These are phyloP conservation scores for Nothobranchius furzeri DNA, from an alignment of 2,113 vertebrate genomes.

Conservation along the genomic window DNA sequence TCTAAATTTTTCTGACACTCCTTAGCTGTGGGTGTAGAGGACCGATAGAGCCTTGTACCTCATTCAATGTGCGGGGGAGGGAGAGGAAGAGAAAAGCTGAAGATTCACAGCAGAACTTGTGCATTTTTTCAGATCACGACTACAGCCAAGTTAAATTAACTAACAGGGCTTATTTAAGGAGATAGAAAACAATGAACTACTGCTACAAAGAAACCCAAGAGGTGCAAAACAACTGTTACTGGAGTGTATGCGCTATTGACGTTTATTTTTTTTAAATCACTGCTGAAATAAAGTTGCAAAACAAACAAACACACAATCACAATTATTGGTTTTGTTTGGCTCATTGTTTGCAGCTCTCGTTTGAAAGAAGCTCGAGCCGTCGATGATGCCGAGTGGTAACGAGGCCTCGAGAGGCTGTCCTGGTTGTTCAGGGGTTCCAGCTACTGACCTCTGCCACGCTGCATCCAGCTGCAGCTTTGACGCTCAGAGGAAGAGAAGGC, in stretches of 20 bases:
- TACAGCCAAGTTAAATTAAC: slow-evolving; percentile 26
- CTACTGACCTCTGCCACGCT: slow-evolving; percentile 33
- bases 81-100: slow-evolving; percentile 37
- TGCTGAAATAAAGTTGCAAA: slow-evolving; percentile 17
- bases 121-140: slow-evolving; percentile 49
- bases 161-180: background rate
- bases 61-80: slow-evolving; percentile 52
- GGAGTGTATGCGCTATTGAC: background rate
- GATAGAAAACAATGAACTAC: too few relatives aligned
- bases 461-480: slow-evolving; percentile 13
- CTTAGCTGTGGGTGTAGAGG: slow-evolving; percentile 44
- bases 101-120: slow-evolving; percentile 31
- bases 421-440: slow-evolving; percentile 5
- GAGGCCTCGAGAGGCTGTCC: slow-evolving; percentile 46
- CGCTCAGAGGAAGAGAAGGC: slow-evolving; percentile 5
- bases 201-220: background rate
- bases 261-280: background rate
- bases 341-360: slow-evolving; percentile 3
- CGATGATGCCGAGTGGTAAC: slow-evolving; percentile 44
- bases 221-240: background rate
- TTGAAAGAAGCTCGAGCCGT: slow-evolving; percentile 20
- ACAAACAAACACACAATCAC: slow-evolving; percentile 3
- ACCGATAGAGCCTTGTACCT: slow-evolving; percentile 36
- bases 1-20: slow-evolving; percentile 52
- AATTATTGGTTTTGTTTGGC: slow-evolving; percentile 37